Percentiles rank a stretch among this genome's conserved stretches.
Conservation (phyloP, 2,113 vertebrate species). For the Nestor notabilis region DNA sequence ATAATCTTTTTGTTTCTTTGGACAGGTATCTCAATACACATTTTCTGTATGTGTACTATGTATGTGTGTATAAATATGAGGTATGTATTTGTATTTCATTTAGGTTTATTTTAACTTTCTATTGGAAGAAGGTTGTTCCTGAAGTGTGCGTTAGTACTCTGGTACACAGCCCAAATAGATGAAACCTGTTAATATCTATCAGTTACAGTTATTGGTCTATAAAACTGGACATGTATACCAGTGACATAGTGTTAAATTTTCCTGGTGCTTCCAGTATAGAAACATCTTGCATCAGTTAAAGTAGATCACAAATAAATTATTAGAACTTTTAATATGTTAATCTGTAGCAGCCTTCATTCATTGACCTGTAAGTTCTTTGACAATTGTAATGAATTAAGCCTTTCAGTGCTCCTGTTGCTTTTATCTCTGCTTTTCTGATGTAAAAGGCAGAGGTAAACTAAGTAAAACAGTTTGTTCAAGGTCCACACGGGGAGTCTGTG, state of each 20-base stretch:
- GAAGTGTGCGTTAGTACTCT: not conserved
- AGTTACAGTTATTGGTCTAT: not conserved
- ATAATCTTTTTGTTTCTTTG: not conserved
- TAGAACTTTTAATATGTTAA: conserved; percentile 27
- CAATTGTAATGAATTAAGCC: conserved; percentile 49
- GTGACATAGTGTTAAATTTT: not conserved
- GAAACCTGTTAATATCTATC: not conserved
- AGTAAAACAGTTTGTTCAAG: conserved; percentile 39
- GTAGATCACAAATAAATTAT: conserved; percentile 17
- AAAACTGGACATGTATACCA: not conserved
- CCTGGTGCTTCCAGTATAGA: conserved; percentile 5
- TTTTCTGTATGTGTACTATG: not conserved
- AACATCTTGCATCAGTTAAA: conserved; percentile 4
- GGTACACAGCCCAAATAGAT: not conserved
- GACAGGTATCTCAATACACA: not conserved
- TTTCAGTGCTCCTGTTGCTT: conserved; percentile 33
- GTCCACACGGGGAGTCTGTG: not conserved
- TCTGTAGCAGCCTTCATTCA: conserved; percentile 3
- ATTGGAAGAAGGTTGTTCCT: not conserved
- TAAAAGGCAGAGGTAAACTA: conserved; percentile 21
- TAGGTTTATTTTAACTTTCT: not conserved
- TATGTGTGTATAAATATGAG: not conserved
- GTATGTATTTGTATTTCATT: not conserved
- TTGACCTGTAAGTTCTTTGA: conserved; percentile 32
- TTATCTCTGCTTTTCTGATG: conserved; percentile 39